Evolutionary conservation across 2,888 invertebrate genomes (phyloP), one percentile per base, ranked within the genome.

Genomic region (Adineta ricciae): DNA sequence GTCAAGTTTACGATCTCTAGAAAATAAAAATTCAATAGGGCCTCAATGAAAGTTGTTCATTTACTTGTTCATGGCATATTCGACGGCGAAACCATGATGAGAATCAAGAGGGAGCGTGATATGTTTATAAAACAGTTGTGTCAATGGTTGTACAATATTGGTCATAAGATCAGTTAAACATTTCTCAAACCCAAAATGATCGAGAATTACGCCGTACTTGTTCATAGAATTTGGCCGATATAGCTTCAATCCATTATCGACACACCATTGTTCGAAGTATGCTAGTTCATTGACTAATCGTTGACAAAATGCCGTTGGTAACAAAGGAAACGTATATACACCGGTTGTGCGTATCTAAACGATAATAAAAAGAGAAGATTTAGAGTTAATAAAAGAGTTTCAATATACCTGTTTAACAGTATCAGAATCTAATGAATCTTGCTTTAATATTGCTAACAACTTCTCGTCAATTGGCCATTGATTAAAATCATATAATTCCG

Each of bases 21-120:
- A n/a, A 5, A 36, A n/a, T n/a, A n/a, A n/a, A n/a, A n/a, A n/a
- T n/a, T n/a, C n/a, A n/a, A n/a, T n/a, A n/a, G n/a, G n/a, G n/a
- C n/a, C n/a, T n/a, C n/a, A n/a, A n/a, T n/a, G n/a, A n/a, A n/a
- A n/a, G n/a, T n/a, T n/a, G n/a, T 21, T 21, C 41, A 3, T 19
- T 78, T 78, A 78, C 78, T 78, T 78, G n/a, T 78, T n/a, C 78
- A 78, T 78, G 24, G 41, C 41, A 78, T 78, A 78, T 78, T 78
- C 78, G 24, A 78, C 78, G 11, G 41, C 41, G n/a, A 78, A 78
- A 41, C 78, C 78, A 78, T 78, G 78, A 41, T 78, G 78, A 41
- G 78, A 78, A 41, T 78, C 78, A 41, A 78, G 41, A n/a, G 78
- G 78, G 11, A n/a, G 78, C 41, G n/a, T 78, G n/a, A 78, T 19